Evolutionary conservation across 92 coral and sea anemone species (phyloP).

Genomic region (Muricea muricata): DNA sequence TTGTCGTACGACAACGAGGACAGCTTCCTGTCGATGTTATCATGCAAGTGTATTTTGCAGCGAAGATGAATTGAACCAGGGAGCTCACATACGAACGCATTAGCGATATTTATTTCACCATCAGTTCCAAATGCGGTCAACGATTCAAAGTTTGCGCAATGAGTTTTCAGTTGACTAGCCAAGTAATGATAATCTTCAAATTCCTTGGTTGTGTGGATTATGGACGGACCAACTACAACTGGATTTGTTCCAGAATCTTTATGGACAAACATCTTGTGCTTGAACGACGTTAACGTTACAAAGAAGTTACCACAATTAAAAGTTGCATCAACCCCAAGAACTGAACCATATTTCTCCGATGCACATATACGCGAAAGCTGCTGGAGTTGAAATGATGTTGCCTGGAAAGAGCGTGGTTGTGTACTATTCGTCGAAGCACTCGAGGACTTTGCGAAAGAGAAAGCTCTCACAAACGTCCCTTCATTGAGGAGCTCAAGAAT

Average conservation of each 20-base stretch:
- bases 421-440: conserved; percentile 19
- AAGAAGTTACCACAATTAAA: conserved; percentile 64
- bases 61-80: conserved; percentile 38
- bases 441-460: conserved; percentile 46
- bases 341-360: conserved; percentile 43
- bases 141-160: too few species aligned
- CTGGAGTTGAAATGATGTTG: conserved; percentile 37
- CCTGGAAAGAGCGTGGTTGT: conserved; percentile 58
- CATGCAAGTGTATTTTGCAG: conserved; percentile 63
- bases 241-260: conserved; percentile 41
- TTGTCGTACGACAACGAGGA: conserved; percentile 46
- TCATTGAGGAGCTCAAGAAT: too few species aligned
- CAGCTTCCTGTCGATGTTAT: conserved; percentile 67
- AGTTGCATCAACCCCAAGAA: conserved; percentile 60
- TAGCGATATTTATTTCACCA: conserved; percentile 64
- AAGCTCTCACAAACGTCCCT: conserved; percentile 58
- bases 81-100: conserved; percentile 65
- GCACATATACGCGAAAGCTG: conserved; percentile 49
- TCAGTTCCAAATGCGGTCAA: conserved; percentile 67
- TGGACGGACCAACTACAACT: conserved; percentile 57
- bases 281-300: conserved; percentile 55
- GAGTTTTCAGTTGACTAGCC: too few species aligned
- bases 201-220: conserved; percentile 55
- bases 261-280: conserved; percentile 60
- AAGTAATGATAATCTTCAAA: conserved; percentile 64